These are phyloP conservation scores for Gadopsis marmoratus DNA, from an alignment of 2,797 vertebrate genomes.

Conservation along the genomic window DNA sequence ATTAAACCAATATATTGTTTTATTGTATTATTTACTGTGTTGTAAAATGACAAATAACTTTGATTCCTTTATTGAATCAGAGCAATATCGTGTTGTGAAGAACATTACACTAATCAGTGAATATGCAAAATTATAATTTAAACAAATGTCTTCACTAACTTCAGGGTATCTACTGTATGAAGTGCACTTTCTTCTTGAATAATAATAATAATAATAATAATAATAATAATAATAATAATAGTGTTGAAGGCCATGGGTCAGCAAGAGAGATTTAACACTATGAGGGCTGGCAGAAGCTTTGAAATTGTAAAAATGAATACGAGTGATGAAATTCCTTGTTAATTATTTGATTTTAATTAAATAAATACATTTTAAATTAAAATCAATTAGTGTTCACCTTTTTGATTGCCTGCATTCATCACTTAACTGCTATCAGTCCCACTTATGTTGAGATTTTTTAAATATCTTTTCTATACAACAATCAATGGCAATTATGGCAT, in stretches of 20 bases:
- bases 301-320: neutral
- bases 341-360: constrained; percentile 1
- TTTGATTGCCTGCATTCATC: constrained; percentile 4
- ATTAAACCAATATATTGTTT: neutral
- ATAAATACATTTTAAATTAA: constrained; percentile 7
- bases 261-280: neutral
- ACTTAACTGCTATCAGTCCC: neutral
- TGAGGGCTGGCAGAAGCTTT: neutral
- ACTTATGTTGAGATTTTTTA: neutral
- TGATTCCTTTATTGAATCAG: neutral
- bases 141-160: neutral
- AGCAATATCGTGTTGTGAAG: neutral
- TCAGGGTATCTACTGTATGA: neutral
- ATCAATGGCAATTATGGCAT: neutral
- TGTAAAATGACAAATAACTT: too few relatives aligned
- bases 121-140: neutral
- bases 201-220: neutral
- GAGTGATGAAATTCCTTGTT: neutral
- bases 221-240: neutral
- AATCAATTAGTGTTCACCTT: constrained; percentile 2
- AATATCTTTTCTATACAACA: neutral
- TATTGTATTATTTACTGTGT: too few relatives aligned
- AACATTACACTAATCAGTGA: neutral
- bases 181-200: neutral
- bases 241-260: neutral